Conservation (phyloP, 2,888 invertebrate species). For the Volucella zonaria region DNA sequence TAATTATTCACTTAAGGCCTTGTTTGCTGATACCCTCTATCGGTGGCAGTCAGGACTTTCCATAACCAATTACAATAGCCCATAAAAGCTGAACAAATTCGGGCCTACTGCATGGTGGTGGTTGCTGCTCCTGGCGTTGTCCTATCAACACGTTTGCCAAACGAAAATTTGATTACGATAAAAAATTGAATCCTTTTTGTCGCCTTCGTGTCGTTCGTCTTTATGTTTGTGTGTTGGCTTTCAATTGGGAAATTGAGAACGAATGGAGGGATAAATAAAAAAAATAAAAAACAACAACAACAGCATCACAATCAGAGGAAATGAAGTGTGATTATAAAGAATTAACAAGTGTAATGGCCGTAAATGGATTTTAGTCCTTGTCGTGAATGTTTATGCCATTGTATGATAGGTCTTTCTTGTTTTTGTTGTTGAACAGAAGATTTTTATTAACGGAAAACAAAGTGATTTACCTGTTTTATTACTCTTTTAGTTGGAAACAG, state of each 20-base stretch:
- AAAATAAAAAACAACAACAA: conserved; percentile 6
- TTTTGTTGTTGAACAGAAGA: conserved; percentile 23
- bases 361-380: conserved; percentile 69
- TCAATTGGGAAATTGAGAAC: conserved; percentile 66
- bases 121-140: not conserved
- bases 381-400: not conserved
- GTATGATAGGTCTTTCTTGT: not conserved
- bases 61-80: not conserved
- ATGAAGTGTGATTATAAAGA: conserved; percentile 62
- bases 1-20: conserved; percentile 43
- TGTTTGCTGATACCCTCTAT: conserved; percentile 8
- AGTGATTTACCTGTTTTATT: not conserved
- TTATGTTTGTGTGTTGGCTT: not conserved
- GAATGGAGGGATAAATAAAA: conserved; percentile 18
- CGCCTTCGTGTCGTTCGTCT: conserved; percentile 20
- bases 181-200: conserved; percentile 24
- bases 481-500: too few species aligned
- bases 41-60: not conserved
- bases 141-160: conserved; percentile 22
- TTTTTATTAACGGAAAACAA: conserved; percentile 23
- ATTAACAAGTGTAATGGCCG: conserved; percentile 68
- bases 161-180: conserved; percentile 39
- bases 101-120: not conserved
- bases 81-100: not conserved
- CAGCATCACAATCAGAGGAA: conserved; percentile 49